Evolutionary conservation across 2,888 invertebrate species (phyloP), one percentile per base, ranked within the genome.

Genomic region (Diaprepes abbreviatus): DNA sequence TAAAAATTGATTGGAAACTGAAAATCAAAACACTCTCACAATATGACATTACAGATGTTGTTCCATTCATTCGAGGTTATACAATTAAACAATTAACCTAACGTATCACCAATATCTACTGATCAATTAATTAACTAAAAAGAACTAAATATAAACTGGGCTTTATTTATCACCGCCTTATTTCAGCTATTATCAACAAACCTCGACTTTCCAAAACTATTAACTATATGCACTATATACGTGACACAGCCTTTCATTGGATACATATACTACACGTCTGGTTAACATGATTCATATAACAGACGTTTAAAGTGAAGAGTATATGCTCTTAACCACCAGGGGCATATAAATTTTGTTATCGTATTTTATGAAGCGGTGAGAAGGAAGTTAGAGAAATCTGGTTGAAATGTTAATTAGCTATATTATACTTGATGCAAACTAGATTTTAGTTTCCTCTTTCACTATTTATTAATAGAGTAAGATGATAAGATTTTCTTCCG

Each of bases 261-360:
- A 3, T 45, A 24, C 45, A 45, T 19, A 35, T n/a, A 35, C 35
- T 35, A 45, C 24, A 24, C 2, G 45, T 24, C 24, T 45, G 24
- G 45, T 45, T 45, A 45, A 12, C 45, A 45, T 43, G 19, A 21
- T 43, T 43, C 43, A 43, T 43, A 43, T 43, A 43, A 43, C 21
- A 43, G 43, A 43, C 43, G 43, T 45, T 45, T 45, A 45, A 24
- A 45, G 24, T 12, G 12, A 45, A 16, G 1, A 45, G 19, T 45
- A 45, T 45, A n/a, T 12, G 24, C 19, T 7, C 43, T 43, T 43
- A 43, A 43, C 17, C 10, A n/a, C 12, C n/a, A 24, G 45, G 19
- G 45, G 24, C 5, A 45, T 45, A 45, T 45, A 45, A 45, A 45
- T 45, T 45, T 45, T 24, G 45, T 45, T 24, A 24, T 45, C 45